These are phyloP conservation scores for Neoascia interrupta DNA, from an alignment of 2,888 invertebrate genomes.

Conservation along the genomic window DNA sequence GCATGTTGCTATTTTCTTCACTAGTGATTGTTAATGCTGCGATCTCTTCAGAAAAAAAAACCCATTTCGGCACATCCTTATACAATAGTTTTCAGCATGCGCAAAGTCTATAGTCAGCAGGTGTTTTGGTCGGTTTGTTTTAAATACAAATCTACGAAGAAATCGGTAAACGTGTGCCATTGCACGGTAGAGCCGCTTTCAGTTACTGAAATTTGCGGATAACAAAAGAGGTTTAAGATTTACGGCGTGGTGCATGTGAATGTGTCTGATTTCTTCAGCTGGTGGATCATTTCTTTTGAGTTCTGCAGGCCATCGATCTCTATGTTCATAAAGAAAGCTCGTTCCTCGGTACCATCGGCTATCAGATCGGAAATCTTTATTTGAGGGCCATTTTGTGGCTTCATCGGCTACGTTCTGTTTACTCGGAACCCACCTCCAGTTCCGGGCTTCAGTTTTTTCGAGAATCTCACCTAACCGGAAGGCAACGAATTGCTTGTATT, in stretches of 20 bases:
- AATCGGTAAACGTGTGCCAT: not conserved
- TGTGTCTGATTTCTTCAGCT: not conserved
- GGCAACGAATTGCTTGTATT: constrained; percentile 31
- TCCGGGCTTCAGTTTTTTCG: not conserved
- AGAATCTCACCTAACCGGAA: constrained; percentile 14
- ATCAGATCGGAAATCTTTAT: not conserved
- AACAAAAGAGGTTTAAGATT: too few species aligned
- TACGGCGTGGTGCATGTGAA: not conserved
- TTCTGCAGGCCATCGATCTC: not conserved
- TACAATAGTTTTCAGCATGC: too few species aligned
- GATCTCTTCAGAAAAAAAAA: too few species aligned
- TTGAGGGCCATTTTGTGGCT: constrained; percentile 20
- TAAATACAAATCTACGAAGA: not conserved
- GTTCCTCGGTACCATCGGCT: constrained; percentile 9
- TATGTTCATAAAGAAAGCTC: not conserved
- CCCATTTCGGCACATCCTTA: too few species aligned
- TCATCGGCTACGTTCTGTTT: constrained; percentile 19
- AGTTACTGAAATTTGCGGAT: too few species aligned
- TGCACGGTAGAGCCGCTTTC: not conserved
- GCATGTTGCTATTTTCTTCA: too few species aligned
- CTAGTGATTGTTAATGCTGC: too few species aligned
- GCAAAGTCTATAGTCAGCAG: too few species aligned
- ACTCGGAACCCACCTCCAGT: constrained; percentile 17
- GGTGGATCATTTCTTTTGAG: not conserved
- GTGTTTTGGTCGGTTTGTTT: constrained; percentile 1